Base-by-base conservation (phyloP, 2,888 invertebrate species). In the Rhyacophila evoluta region DNA sequence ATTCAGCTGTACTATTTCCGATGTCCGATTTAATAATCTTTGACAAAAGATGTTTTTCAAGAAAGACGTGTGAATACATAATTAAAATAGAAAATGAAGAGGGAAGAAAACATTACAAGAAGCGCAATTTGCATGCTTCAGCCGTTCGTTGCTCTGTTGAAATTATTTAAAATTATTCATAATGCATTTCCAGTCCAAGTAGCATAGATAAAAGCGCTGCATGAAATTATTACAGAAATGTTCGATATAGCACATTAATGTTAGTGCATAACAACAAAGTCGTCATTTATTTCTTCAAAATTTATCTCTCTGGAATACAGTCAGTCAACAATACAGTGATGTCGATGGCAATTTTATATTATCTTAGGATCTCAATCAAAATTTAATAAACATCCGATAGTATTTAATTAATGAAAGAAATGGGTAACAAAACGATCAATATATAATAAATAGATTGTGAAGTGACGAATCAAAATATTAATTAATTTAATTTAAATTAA, bases 111-210 rank as follows among this genome's bases (percentile, higher is more conserved):
- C 55, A 19, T 10, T 55, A 8, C 15, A 55, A 55, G 55, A 55
- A 55, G 10, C 25, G 19, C 55, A 19, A 55, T 55, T 25, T 55
- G 55, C 19, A 55, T 55, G 55, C 55, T 8, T 55, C 55, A 15
- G 10, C 5, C 55, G 55, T 55, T 55, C 55, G 55, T 55, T 55
- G 15, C 55, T 25, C 55, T 25, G 8, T 19, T 55, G 55, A 55
- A 55, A 55, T 55, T 55, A 55, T 55, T 55, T 19, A 55, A 55
- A 55, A 55, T 55, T 55, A 55, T 55, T 55, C 55, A 55, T 15
- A 55, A 55, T 55, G 55, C 55, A 55, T 55, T 55, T n/a, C n/a
- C 55, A 10, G 55, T 55, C 55, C 55, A 25, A 55, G 55, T 19
- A 8, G 55, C 55, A 19, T 55, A 19, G 19, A 6, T 55, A 55